Evolutionary conservation across 2,797 vertebrate genomes (phyloP), one percentile per base, ranked within the genome.

Genomic region (Gephyroberyx darwinii): DNA sequence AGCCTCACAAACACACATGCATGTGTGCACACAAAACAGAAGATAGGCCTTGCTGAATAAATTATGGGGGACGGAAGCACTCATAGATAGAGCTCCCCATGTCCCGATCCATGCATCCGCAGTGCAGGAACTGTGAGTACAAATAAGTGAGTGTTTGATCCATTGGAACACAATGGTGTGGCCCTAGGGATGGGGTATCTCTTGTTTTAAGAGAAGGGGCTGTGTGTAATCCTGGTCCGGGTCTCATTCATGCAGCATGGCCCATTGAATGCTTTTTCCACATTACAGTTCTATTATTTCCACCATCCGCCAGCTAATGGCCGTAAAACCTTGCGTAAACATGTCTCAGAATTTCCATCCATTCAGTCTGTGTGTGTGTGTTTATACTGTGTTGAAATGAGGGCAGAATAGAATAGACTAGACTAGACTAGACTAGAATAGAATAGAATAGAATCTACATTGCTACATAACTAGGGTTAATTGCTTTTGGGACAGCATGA

Each of bases 1-100:
- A 74, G 20, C 59, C 43, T 65, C 61, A 72, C 51, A 81, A 52
- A 77, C 73, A 77, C 59, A 41, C 51, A 37, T 45, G 19, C 56
- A 41, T 50, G 35, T 22, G n/a, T 65, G 41, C 10, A 76, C 50
- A 70, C 43, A 67, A 66, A 68, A 77, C 33, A 59, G 77, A 88
- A 74, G 74, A 82, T 74, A 57, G 60, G 62, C 51, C 57, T 65
- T 66, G 54, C 52, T 90, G 82, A 88, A 91, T 91, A 90, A 88
- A 85, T 90, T 56, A 89, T 85, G 72, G 67, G 37, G 64, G 69
- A 85, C 76, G 84, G 90, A 87, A 79, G 78, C 79, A 85, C 86
- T 85, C 43, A n/a, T 39, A 73, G 80, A 88, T 87, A 83, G 78
- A 81, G 62, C 69, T 74, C 68, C 61, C 52, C 65, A 71, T 88